Evolutionary conservation across 64 coral and sea anemone genomes (phyloP).

Genomic region (Cladopsammia gracilis): DNA sequence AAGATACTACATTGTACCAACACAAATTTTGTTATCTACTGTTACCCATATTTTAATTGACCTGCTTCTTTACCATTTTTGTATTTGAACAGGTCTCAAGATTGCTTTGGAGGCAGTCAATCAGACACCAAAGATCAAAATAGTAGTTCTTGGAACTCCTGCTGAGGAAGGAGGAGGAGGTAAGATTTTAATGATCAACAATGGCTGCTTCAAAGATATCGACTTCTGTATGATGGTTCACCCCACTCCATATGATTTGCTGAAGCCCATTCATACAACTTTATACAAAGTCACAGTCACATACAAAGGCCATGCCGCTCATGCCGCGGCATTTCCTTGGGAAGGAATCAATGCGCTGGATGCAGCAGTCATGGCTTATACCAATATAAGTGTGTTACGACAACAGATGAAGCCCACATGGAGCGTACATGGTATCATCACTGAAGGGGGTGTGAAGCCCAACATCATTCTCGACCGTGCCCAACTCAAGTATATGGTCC

Average conservation of each 20-base stretch:
- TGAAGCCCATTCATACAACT: background rate
- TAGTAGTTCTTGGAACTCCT: conserved; percentile 83
- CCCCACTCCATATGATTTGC: conserved; percentile 62
- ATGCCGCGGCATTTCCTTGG: conserved; percentile 87
- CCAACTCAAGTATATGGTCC: conserved; percentile 60
- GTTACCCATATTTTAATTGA: background rate
- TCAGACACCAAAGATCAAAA: conserved; percentile 48
- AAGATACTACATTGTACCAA: too few species aligned
- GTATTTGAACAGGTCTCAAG: conserved; percentile 55
- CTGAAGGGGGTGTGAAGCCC: conserved; percentile 77
- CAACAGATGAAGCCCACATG: conserved; percentile 94
- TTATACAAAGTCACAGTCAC: conserved; percentile 26
- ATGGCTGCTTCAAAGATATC: conserved; percentile 86
- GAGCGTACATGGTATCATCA: conserved; percentile 84
- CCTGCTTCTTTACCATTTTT: background rate
- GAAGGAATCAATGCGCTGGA: conserved; percentile 91
- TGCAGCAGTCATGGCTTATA: conserved; percentile 88
- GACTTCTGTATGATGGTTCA: conserved; percentile 93
- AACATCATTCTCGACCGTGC: conserved; percentile 86
- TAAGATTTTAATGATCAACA: conserved; percentile 87
- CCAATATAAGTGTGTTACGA: conserved; percentile 65
- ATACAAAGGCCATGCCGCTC: conserved; percentile 67
- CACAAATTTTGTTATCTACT: background rate
- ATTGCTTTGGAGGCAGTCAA: conserved; percentile 30
- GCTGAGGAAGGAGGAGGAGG: conserved; percentile 91